Evolutionary conservation across 2,797 vertebrate genomes (phyloP).

Genomic region (Sarcophilus harrisii): DNA sequence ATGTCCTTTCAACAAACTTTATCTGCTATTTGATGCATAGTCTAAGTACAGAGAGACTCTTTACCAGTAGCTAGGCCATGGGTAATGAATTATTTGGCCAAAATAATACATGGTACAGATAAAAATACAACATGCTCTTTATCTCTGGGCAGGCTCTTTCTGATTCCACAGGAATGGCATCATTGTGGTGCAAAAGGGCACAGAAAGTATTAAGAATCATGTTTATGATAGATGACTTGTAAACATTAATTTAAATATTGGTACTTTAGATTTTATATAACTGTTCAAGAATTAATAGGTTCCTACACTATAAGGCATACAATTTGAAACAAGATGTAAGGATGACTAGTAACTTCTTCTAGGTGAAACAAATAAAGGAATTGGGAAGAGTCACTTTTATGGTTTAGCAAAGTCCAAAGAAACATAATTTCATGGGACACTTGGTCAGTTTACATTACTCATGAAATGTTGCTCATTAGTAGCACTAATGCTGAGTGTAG

Average conservation of each 20-base stretch:
- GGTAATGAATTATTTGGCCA: background rate
- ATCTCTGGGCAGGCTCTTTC: background rate
- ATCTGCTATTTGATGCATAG: background rate
- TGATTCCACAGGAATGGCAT: background rate
- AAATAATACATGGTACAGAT: background rate
- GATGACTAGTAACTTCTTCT: background rate
- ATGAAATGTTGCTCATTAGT: background rate
- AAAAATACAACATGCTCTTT: background rate
- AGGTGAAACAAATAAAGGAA: background rate
- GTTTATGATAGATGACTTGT: background rate
- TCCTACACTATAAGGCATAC: background rate
- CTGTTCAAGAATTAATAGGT: background rate
- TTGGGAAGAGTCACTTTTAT: background rate
- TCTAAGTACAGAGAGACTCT: background rate
- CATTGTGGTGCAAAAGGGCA: background rate
- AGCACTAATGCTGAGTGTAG: background rate
- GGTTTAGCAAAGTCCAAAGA: background rate
- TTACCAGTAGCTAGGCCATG: background rate
- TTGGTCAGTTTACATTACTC: background rate
- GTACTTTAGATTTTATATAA: background rate
- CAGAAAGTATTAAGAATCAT: background rate
- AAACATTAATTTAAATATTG: background rate
- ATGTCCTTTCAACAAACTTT: background rate
- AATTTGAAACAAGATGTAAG: background rate
- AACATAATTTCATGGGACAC: background rate